Conservation (phyloP, 1,140 invertebrate species). For the Wasmannia auropunctata region DNA sequence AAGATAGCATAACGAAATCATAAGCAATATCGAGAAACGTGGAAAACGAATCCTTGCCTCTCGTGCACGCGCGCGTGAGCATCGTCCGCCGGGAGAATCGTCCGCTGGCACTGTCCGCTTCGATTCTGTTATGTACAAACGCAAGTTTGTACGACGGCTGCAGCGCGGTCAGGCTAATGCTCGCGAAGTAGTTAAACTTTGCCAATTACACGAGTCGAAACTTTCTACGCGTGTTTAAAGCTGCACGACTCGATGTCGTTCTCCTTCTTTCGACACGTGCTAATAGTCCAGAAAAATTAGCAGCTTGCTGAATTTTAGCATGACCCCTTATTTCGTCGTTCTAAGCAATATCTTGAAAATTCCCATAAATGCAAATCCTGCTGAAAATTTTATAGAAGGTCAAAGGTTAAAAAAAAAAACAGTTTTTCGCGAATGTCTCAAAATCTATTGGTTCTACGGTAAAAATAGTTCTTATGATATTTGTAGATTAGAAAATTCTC, state of each 20-base stretch:
- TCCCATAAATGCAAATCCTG: too few species aligned
- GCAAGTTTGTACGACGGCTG: neutral
- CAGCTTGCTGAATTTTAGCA: too few species aligned
- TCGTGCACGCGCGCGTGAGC: neutral
- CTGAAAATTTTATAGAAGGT: too few species aligned
- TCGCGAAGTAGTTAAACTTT: conserved; percentile 24
- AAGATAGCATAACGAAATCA: conserved; percentile 14
- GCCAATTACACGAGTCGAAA: conserved; percentile 63
- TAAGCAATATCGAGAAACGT: neutral
- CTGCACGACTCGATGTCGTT: neutral
- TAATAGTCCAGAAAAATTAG: too few species aligned
- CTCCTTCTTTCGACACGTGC: conserved; percentile 11
- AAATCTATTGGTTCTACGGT: too few species aligned
- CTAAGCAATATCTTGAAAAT: too few species aligned
- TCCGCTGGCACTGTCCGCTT: neutral
- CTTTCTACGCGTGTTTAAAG: conserved; percentile 24
- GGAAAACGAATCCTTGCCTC: neutral
- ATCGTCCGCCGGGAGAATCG: neutral
- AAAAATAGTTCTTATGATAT: too few species aligned
- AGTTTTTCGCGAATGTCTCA: too few species aligned
- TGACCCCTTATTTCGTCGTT: too few species aligned
- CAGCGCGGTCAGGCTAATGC: neutral
- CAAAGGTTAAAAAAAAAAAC: too few species aligned
- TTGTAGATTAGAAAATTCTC: too few species aligned
- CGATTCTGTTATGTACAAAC: conserved; percentile 12